Conservation (phyloP, 2,797 vertebrate species). For the Anabacerthia variegaticeps region DNA sequence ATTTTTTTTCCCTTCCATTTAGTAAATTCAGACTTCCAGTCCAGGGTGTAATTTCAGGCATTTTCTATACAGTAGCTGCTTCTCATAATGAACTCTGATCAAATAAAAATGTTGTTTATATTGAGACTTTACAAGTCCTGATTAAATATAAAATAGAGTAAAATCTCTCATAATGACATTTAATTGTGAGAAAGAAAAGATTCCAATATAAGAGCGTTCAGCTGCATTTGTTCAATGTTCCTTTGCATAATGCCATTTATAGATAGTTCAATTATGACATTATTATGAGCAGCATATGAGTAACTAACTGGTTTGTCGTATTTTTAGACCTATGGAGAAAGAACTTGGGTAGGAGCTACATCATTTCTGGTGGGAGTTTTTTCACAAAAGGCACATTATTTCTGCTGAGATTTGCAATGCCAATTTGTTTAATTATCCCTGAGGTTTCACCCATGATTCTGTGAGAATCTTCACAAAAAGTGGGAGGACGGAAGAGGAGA, state of each 20-base stretch:
- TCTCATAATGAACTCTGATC: constrained; percentile 78
- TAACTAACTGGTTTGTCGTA: constrained; percentile 72
- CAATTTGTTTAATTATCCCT: constrained; percentile 68
- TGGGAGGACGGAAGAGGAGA: background rate
- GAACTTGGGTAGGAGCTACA: constrained; percentile 70
- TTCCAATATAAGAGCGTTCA: constrained; percentile 75
- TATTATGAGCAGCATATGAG: constrained; percentile 75
- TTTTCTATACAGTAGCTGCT: constrained; percentile 73
- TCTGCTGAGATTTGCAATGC: constrained; percentile 45
- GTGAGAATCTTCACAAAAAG: constrained; percentile 38
- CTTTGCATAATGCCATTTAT: constrained; percentile 78
- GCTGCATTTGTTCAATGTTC: constrained; percentile 74
- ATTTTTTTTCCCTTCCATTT: constrained; percentile 63
- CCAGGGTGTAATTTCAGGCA: constrained; percentile 74
- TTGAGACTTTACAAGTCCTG: constrained; percentile 79
- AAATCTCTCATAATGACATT: constrained; percentile 81
- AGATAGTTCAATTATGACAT: constrained; percentile 79
- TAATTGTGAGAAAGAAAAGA: constrained; percentile 79
- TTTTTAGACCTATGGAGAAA: constrained; percentile 79
- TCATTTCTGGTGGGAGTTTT: constrained; percentile 62
- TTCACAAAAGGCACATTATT: constrained; percentile 64
- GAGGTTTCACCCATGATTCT: constrained; percentile 48
- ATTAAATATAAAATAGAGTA: constrained; percentile 78
- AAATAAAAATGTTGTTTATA: constrained; percentile 80
- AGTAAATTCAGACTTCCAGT: constrained; percentile 71